A percentile compares a stretch with the other conserved stretches of the same genome.
Evolutionary conservation across 2,797 vertebrate genomes (phyloP).

Genomic region (Enteromius trimaculatus): DNA sequence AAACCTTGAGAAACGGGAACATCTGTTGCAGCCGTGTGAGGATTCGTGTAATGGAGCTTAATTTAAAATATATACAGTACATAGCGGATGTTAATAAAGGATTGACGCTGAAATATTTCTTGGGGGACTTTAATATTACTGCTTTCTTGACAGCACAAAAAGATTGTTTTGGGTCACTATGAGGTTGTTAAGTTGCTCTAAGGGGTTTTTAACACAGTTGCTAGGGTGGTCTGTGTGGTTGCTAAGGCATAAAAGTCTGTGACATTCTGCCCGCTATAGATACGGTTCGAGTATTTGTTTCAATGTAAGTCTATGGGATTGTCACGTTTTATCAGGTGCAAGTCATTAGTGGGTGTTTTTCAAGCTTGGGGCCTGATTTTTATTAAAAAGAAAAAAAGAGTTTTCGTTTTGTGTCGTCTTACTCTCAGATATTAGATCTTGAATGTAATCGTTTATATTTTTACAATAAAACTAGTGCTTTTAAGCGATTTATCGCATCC

Average conservation of each 20-base stretch:
- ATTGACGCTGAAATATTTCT: neutral
- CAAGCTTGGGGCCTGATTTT: neutral
- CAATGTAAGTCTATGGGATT: neutral
- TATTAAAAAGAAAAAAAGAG: neutral
- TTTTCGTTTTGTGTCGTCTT: neutral
- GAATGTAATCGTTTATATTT: neutral
- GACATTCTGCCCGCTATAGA: neutral
- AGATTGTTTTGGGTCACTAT: slow-evolving; percentile 8
- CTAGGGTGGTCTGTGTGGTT: neutral
- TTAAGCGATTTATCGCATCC: no score
- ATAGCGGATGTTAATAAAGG: neutral
- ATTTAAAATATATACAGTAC: neutral
- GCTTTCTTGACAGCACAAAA: neutral
- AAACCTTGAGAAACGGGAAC: slow-evolving; percentile 12
- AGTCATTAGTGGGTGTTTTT: neutral
- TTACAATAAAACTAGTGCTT: neutral
- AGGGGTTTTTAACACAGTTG: neutral
- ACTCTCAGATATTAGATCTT: neutral
- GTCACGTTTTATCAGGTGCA: neutral
- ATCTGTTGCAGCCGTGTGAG: neutral
- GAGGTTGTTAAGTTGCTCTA: neutral
- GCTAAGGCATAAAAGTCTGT: neutral
- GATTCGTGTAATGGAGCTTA: neutral
- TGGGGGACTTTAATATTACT: slow-evolving; percentile 2
- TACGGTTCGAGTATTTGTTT: neutral